Percentiles rank a stretch among this genome's conserved stretches.
Evolutionary conservation across 2,113 vertebrate genomes (phyloP).

Genomic region (Ciconia boyciana): DNA sequence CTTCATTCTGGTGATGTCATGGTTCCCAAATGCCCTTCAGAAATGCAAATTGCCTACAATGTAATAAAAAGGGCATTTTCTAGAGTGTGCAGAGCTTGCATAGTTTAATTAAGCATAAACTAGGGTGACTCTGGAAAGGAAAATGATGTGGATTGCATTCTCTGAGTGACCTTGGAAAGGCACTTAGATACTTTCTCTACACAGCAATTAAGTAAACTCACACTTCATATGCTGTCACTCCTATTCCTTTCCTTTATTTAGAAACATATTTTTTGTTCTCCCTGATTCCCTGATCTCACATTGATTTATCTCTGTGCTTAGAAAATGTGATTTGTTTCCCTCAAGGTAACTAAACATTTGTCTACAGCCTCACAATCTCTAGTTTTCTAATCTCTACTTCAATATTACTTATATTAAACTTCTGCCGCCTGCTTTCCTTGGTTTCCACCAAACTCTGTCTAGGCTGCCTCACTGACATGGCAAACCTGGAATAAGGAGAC

Average conservation of each 20-base stretch:
- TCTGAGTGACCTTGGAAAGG: constrained; percentile 46
- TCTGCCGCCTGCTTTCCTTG: background rate
- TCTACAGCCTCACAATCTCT: background rate
- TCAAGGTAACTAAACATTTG: background rate
- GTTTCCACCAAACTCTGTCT: background rate
- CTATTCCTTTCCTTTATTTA: constrained; percentile 22
- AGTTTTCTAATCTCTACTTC: background rate
- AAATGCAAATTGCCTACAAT: constrained; percentile 40
- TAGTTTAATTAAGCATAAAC: constrained; percentile 67
- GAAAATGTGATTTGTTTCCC: constrained; percentile 17
- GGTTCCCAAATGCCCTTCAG: constrained; percentile 57
- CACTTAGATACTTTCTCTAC: background rate
- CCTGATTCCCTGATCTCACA: background rate
- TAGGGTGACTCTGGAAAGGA: constrained; percentile 52
- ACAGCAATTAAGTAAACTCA: constrained; percentile 9
- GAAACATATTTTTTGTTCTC: constrained; percentile 21
- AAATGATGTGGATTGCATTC: constrained; percentile 52
- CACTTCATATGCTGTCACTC: constrained; percentile 1
- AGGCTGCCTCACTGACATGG: background rate
- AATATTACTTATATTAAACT: constrained; percentile 8
- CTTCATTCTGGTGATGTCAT: constrained; percentile 40
- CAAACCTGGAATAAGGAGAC: background rate
- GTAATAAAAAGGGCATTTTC: constrained; percentile 63
- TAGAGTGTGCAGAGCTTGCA: constrained; percentile 64
- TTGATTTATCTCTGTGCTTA: background rate